Evolutionary conservation across 2,113 vertebrate genomes (phyloP).

Genomic region (Saguinus imperator): DNA sequence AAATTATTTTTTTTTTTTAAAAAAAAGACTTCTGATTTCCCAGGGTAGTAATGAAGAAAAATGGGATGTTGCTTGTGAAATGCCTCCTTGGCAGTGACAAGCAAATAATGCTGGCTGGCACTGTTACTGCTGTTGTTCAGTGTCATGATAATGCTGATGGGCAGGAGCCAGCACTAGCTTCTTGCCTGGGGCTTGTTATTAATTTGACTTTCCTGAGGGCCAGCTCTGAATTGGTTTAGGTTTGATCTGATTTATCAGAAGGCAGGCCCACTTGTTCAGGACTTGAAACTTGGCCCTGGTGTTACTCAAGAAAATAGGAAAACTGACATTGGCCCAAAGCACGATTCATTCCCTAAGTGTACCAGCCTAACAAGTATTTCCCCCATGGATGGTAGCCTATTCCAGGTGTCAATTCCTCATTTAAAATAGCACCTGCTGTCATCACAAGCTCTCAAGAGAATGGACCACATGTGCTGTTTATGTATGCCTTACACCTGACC

Average conservation of each 20-base stretch:
- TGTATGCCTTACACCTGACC: accelerated
- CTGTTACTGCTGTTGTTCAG: accelerated
- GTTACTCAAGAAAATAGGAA: neutral
- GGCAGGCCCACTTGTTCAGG: neutral
- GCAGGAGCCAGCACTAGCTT: accelerated
- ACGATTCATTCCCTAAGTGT: neutral
- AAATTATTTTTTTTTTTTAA: too few relatives aligned
- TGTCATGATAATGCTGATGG: accelerated
- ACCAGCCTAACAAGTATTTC: neutral
- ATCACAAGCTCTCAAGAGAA: neutral
- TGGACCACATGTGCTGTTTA: accelerated
- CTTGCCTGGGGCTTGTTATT: neutral
- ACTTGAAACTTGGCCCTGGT: neutral
- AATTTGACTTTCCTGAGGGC: neutral
- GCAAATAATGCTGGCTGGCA: neutral
- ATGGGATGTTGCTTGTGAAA: neutral
- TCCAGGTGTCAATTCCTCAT: neutral
- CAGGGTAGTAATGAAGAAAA: neutral
- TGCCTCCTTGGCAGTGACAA: neutral
- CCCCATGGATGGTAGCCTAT: neutral
- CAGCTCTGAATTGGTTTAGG: neutral
- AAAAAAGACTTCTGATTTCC: neutral
- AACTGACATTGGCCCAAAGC: neutral
- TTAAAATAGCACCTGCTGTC: neutral
- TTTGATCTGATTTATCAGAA: neutral